Evolutionary conservation across 2,888 invertebrate species (phyloP), one percentile per base, ranked within the genome.

Genomic region (Sphaerophoria rueppellii): DNA sequence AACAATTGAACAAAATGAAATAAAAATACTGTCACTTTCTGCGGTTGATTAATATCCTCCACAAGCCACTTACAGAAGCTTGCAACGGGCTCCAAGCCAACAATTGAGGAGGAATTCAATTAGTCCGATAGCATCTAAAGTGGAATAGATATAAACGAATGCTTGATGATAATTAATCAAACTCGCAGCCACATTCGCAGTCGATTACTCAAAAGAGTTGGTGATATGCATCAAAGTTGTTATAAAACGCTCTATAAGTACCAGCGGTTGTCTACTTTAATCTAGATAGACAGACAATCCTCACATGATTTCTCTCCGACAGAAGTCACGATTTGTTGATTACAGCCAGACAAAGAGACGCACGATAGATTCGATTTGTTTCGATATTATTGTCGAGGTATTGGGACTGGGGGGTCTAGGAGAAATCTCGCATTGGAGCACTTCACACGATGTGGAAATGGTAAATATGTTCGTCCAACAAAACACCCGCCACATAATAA

Each of bases 161-260:
- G 4, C 11, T 12, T 40, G 9, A 60, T 73, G 77, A 81, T 81
- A 81, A 85, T 85, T 81, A 85, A 85, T 85, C 85, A 77, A 76
- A 70, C 81, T 77, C 74, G 73, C 43, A 73, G 65, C 54, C 76
- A 85, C 85, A 81, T 85, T 85, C 76, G 76, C 81, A 85, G 85
- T 60, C 85, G 73, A 85, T 85, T 85, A 85, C 81, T 85, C 85
- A 85, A 85, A 85, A 81, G 81, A 85, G 76, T 70, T 70, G 63
- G 37, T 73, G 81, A 85, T 85, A 85, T 85, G 85, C 76, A 81
- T 85, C 85, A 70, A 48, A 48, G 72, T 76, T 80, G 72, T 61
- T 83, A 65, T 65, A 50, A n/a, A n/a, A 14, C 46, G 5, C 61
- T 12, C 14, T 63, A 63, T 48, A 11, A 43, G 37, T 65, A 74